phyloP scores from a whole-genome alignment of 2,113 vertebrate species.

The Proteles cristata region DNA sequence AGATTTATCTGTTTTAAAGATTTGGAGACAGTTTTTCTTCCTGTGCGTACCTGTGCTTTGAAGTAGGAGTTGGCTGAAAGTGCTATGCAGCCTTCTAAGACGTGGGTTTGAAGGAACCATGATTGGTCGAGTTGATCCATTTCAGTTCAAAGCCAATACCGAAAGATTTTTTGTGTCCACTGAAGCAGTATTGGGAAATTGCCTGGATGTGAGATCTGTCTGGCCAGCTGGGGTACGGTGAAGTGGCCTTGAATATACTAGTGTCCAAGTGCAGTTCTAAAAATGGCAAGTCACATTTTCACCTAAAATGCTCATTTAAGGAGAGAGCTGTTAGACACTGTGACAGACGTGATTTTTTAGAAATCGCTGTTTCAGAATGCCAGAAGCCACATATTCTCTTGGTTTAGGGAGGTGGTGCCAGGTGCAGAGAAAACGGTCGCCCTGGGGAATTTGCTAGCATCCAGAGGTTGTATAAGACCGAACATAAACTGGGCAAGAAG shows the following conservation, averaged over 20 bases:
- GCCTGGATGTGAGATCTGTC: background rate
- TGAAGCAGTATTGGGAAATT: background rate
- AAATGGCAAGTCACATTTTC: background rate
- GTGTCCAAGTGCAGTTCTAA: background rate
- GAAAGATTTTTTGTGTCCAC: background rate
- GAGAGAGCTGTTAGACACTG: background rate
- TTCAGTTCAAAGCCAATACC: background rate
- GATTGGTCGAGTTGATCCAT: too few relatives aligned
- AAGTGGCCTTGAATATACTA: background rate
- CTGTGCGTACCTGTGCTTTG: background rate
- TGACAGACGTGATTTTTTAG: slow-evolving; percentile 30
- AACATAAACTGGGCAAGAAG: background rate
- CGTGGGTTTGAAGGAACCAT: background rate
- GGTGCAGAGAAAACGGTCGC: background rate
- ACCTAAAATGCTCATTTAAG: background rate
- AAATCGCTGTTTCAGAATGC: background rate
- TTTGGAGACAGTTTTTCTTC: background rate
- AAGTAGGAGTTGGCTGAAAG: background rate
- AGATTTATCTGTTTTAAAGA: background rate
- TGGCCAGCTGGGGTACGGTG: background rate
- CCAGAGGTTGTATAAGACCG: background rate
- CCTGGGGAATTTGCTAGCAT: background rate
- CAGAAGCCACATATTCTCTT: background rate
- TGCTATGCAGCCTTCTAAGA: background rate
- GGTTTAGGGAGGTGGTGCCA: background rate